Conservation (phyloP, 2,888 invertebrate genomes). For the Dicranocentrus wangi region DNA sequence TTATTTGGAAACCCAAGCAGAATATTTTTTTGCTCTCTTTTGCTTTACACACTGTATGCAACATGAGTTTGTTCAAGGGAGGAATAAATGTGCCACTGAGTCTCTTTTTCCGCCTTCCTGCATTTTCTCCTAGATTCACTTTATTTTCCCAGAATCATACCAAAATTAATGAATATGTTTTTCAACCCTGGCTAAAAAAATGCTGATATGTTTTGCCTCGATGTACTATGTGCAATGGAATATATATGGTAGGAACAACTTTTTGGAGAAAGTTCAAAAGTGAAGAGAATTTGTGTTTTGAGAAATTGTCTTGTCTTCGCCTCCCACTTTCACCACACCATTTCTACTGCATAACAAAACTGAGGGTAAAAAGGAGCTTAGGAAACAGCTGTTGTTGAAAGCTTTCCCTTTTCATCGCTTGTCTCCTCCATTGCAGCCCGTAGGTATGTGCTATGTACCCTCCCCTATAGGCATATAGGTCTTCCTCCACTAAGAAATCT, state of each 20-base stretch:
- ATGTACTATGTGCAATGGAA: too few relatives aligned
- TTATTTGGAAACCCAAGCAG: background rate
- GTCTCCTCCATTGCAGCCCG: background rate
- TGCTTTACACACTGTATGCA: background rate
- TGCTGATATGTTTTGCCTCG: constrained; percentile 1
- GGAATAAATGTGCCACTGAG: constrained; percentile 40
- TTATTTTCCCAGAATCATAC: background rate
- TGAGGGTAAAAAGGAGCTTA: constrained; percentile 12
- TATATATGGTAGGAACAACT: background rate
- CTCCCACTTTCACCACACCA: constrained; percentile 40
- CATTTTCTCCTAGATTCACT: background rate
- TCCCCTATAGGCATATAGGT: too few relatives aligned
- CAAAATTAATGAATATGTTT: background rate
- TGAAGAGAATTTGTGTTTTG: constrained; percentile 36
- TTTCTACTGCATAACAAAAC: constrained; percentile 7
- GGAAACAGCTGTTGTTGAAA: constrained; percentile 38
- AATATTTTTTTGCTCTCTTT: background rate
- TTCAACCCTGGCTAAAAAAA: background rate
- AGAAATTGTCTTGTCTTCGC: constrained; percentile 46
- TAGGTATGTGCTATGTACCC: too few relatives aligned
- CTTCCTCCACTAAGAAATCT: too few relatives aligned
- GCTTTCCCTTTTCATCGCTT: background rate
- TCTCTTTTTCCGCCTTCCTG: constrained; percentile 34
- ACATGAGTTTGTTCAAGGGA: background rate
- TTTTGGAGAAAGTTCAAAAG: constrained; percentile 56